Evolutionary conservation across 2,113 vertebrate genomes (phyloP), one percentile per base, ranked within the genome.

Genomic region (Gnathonemus echidnorhynchus): DNA sequence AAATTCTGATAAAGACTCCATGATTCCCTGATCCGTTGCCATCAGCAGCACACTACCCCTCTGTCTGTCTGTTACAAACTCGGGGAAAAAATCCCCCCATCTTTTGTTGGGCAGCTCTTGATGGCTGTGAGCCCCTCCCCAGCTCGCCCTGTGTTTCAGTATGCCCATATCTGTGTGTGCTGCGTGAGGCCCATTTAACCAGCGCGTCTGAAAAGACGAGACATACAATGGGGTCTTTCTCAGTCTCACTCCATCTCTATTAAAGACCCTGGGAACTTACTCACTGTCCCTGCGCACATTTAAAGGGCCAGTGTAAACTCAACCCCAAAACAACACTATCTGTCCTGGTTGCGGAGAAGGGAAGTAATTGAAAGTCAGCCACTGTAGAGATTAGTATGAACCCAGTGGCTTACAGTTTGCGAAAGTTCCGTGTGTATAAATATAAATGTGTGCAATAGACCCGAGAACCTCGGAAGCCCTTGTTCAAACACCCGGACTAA

Each of bases 211-310:
- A 96, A 95, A 95, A 92, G 93, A 45, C 27, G 92, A 90, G 80
- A 89, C 80, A 94, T 92, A 96, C 95, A 96, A 96, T 94, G 95
- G 95, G 93, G 91, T 94, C 95, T 96, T 96, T 96, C 95, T 96
- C 94, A 94, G 89, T 90, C 91, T 89, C 92, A 92, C 91, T 95
- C 92, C 90, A 92, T 95, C 93, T 95, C 94, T 93, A 94, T 95
- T 95, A 95, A 94, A 95, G 93, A 95, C 90, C 95, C 94, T 96
- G 96, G 95, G 95, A 96, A 96, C 93, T 94, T 93, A 93, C 53
- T 91, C 93, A 92, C 92, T 91, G 91, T 92, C 92, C 94, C 90
- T 87, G 89, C 86, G 77, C 86, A 56, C 91, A 93, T 93, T 95
- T 95, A 94, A 94, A 93, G 95, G 92, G 91, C 88, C 93, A 94